A percentile compares a stretch with the other conserved stretches of the same genome.
Conservation (phyloP, 2,113 vertebrate species). For the Nycticorax nycticorax region DNA sequence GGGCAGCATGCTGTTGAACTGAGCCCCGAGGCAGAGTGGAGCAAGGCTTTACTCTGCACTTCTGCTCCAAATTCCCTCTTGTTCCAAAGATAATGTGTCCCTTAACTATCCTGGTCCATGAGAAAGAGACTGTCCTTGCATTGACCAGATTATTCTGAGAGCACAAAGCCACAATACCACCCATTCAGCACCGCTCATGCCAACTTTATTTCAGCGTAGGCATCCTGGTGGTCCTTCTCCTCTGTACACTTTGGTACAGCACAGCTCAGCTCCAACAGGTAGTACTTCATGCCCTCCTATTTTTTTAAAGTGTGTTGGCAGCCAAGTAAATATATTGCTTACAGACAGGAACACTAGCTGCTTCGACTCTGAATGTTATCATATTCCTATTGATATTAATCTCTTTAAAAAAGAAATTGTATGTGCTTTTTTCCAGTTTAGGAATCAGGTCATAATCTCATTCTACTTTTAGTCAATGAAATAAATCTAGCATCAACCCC, state of each 20-base stretch:
- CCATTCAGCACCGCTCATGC: not conserved
- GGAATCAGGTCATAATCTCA: not conserved
- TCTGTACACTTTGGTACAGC: not conserved
- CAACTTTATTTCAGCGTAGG: not conserved
- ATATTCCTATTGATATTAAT: not conserved
- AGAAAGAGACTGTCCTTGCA: not conserved
- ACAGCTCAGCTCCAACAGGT: not conserved
- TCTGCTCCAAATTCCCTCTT: not conserved
- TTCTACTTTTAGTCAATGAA: not conserved
- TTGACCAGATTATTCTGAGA: rapidly evolving
- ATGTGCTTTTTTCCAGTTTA: not conserved
- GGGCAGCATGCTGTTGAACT: not conserved
- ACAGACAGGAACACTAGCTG: not conserved
- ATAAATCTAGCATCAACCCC: not conserved
- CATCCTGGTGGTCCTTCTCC: not conserved
- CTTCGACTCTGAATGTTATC: not conserved
- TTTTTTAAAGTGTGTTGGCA: not conserved
- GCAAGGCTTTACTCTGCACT: not conserved
- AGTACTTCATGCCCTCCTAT: not conserved
- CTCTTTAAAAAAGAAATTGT: not conserved
- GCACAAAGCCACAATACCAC: not conserved
- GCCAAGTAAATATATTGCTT: not conserved
- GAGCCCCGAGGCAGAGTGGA: not conserved
- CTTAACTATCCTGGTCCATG: not conserved
- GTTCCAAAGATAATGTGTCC: not conserved